These are phyloP conservation scores for Romanogobio albipinnatus DNA, from an alignment of 2,113 vertebrate genomes.

Conservation along the genomic window DNA sequence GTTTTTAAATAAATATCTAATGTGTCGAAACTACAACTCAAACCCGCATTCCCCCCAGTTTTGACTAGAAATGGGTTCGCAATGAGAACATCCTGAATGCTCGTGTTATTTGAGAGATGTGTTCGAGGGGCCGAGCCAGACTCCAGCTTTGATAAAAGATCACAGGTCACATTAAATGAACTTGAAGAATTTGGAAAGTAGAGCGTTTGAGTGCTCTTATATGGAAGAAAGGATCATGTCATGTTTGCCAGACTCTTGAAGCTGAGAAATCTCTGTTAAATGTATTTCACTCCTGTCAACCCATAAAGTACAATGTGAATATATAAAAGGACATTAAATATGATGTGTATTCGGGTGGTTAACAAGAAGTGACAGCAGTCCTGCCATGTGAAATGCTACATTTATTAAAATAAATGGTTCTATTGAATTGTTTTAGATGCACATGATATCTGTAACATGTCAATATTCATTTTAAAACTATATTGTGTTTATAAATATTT, in stretches of 20 bases:
- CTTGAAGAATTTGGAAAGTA: conserved; percentile 37
- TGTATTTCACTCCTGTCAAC: background rate
- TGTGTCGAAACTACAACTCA: conserved; percentile 69
- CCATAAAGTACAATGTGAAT: background rate
- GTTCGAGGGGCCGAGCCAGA: conserved; percentile 52
- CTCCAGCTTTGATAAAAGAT: conserved; percentile 53
- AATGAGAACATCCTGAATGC: conserved; percentile 53
- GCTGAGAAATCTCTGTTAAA: background rate
- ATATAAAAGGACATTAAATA: background rate
- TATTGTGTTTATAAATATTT: too few relatives aligned
- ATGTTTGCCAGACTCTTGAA: conserved; percentile 49
- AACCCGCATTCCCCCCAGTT: conserved; percentile 58
- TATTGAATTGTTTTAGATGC: too few relatives aligned
- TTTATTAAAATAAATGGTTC: too few relatives aligned
- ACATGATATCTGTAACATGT: too few relatives aligned
- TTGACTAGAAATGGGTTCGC: conserved; percentile 59
- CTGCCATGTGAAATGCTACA: background rate
- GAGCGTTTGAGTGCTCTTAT: conserved; percentile 26
- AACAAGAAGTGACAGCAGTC: background rate
- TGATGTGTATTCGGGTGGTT: background rate
- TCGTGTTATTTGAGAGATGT: conserved; percentile 55
- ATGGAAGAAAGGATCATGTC: conserved; percentile 16
- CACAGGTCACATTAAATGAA: conserved; percentile 34
- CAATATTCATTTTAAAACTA: too few relatives aligned
- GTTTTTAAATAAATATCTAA: conserved; percentile 72